phyloP scores from a whole-genome alignment of 2,888 invertebrate species.

The Napeogenes inachia region DNA sequence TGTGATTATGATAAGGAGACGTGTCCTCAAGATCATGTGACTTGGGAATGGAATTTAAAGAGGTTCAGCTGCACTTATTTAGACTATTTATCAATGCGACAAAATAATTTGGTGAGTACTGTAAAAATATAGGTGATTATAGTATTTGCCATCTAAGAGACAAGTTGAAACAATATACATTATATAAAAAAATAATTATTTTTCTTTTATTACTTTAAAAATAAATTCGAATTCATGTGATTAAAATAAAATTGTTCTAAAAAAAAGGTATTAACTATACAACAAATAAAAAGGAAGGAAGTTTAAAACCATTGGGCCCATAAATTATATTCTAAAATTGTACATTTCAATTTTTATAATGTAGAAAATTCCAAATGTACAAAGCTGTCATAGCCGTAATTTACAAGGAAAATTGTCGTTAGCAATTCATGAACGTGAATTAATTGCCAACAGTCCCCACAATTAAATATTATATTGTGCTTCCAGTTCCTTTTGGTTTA shows the following conservation, averaged over 20 bases:
- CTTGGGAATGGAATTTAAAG: constrained; percentile 74
- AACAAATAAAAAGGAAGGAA: too few relatives aligned
- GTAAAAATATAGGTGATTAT: neutral
- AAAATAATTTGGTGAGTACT: constrained; percentile 77
- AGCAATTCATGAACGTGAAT: constrained; percentile 3
- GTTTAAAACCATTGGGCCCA: too few relatives aligned
- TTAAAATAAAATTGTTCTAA: too few relatives aligned
- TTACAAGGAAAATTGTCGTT: neutral
- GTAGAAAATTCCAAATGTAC: neutral
- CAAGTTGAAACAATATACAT: too few relatives aligned
- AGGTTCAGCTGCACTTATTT: constrained; percentile 88
- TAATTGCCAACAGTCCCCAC: constrained; percentile 2
- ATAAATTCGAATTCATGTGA: too few relatives aligned
- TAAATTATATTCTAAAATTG: too few relatives aligned
- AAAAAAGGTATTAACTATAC: too few relatives aligned
- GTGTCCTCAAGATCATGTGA: constrained; percentile 70
- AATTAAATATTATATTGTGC: constrained; percentile 1
- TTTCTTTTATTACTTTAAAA: too few relatives aligned
- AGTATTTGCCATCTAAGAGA: neutral
- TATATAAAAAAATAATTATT: too few relatives aligned
- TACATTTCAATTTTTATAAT: neutral
- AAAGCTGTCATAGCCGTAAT: neutral
- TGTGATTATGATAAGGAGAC: constrained; percentile 67
- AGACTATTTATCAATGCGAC: constrained; percentile 81
- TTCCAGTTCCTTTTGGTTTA: neutral